Base-by-base conservation (phyloP, 2,797 vertebrate genomes). In the Malurus leucopterus region DNA sequence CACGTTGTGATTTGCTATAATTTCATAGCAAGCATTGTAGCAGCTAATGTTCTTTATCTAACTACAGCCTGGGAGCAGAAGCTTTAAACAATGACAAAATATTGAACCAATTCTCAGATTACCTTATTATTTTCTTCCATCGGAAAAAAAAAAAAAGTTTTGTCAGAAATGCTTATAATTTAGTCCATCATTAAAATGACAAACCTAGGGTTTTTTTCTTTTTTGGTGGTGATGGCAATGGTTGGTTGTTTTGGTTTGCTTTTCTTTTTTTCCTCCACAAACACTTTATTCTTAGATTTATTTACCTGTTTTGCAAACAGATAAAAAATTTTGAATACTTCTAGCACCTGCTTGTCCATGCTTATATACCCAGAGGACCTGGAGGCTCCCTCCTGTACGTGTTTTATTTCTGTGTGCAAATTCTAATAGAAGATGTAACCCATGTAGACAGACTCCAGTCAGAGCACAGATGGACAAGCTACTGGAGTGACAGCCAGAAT, bases 311-410 rank as follows among this genome's bases (percentile, higher is more conserved):
- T 61, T 51, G 46, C 15, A 73, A 53, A 63, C 4, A 12, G n/a
- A 43, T 15, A 63, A 50, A 91, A 83, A 18, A 1, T 15, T 69
- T 3, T 30, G 24, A 38, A 11, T 15, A 36, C 21, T 62, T 65
- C 24, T 9, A 67, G 44, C 13, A 73, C 10, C 23, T 57, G 10
- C 16, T 61, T 59, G 36, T 26, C n/a, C 4, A 20, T 1, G 4
- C 13, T 30, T 43, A 6, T 41, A 38, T 36, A 53, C 2, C 8
- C 27, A 38, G 44, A 69, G 6, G 13, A 73, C 29, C 16, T 47
- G 11, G 12, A 6, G 0, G 19, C 7, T 67, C 19, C 19, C 16
- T 57, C 40, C 7, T 5, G 1, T 26, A 5, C 5, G 14, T 5
- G 14, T 80, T 65, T 68, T 47, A 32, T 10, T 77, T 50, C 27